Conservation (phyloP, 1,140 invertebrate genomes). For the Venustaconcha ellipsiformis region DNA sequence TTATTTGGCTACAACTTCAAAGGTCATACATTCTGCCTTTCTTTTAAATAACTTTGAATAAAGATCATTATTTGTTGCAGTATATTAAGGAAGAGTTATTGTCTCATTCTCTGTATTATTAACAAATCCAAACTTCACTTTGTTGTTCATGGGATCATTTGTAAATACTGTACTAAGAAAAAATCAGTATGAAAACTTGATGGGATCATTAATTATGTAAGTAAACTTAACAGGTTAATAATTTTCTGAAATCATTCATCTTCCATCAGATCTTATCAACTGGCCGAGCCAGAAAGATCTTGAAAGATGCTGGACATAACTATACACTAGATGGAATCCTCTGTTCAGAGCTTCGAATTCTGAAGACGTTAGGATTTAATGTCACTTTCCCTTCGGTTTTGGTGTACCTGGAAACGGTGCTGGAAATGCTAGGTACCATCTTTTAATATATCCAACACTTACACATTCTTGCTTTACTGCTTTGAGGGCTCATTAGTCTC, state of each 20-base stretch:
- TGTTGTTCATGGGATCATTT: too few relatives aligned
- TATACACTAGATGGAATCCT: conserved; percentile 58
- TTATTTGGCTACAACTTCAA: too few relatives aligned
- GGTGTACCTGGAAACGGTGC: conserved; percentile 56
- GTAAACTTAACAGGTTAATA: too few relatives aligned
- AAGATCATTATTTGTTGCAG: too few relatives aligned
- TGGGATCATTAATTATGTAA: too few relatives aligned
- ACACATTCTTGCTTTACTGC: background rate
- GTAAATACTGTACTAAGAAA: too few relatives aligned
- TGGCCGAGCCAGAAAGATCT: conserved; percentile 36
- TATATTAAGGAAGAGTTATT: too few relatives aligned
- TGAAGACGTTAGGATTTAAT: conserved; percentile 60
- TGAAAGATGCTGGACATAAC: conserved; percentile 48
- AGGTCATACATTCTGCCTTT: too few relatives aligned
- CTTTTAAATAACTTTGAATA: too few relatives aligned
- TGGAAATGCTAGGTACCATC: conserved; percentile 54
- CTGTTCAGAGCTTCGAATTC: conserved; percentile 62
- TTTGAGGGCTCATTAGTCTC: background rate
- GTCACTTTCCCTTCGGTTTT: conserved; percentile 47
- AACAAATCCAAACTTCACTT: too few relatives aligned
- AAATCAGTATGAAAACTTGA: too few relatives aligned
- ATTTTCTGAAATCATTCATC: background rate
- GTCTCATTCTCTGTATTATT: too few relatives aligned
- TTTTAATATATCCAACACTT: background rate
- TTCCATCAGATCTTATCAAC: conserved; percentile 47